Evolutionary conservation across 2,113 vertebrate species (phyloP), one percentile per base, ranked within the genome.

Genomic region (Dinomys branickii): DNA sequence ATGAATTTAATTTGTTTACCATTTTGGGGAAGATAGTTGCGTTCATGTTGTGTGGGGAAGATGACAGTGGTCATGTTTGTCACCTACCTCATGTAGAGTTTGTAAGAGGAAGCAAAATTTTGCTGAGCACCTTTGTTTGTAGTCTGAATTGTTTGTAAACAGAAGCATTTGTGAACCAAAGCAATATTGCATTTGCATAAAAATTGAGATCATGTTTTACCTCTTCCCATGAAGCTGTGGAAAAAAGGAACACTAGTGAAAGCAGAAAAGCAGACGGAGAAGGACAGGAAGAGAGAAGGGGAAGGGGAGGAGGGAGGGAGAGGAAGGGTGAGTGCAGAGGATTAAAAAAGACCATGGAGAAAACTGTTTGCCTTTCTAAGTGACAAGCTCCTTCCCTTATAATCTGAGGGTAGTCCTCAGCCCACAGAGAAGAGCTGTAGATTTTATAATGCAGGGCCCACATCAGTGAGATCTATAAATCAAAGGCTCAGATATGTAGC

Each of bases 371-470:
- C 26, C 13, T 58, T 22, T 67, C 41, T 14, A 38, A 8, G 54
- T 3, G 44, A 2, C 0, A 1, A 78, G 73, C 14, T 54, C 71
- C 73, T 28, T 28, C 30, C 13, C n/a, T 19, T 14, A 1, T 0
- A 5, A 30, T 6, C 12, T 0, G 16, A 83, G 69, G 19, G 4
- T 0, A 2, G 71, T 12, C 19, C 22, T 88, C 28, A 2, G 82
- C 84, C 44, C 14, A 38, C 1, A 3, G 0, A 11, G 10, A 17
- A 16, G 65, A 9, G 20, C 50, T 12, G 0, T 1, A 4, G 50
- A 56, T 3, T 78, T 24, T 47, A 2, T 19, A 14, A 47, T 3
- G 10, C 20, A 56, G 52, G 10, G 17, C 17, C 67, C 44, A 84
- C 35, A 16, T 14, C 7, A 0, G 1, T 52, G 38, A 30, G 0